Conservation (phyloP, 2,888 invertebrate species). For the Drosophila algonquin region DNA sequence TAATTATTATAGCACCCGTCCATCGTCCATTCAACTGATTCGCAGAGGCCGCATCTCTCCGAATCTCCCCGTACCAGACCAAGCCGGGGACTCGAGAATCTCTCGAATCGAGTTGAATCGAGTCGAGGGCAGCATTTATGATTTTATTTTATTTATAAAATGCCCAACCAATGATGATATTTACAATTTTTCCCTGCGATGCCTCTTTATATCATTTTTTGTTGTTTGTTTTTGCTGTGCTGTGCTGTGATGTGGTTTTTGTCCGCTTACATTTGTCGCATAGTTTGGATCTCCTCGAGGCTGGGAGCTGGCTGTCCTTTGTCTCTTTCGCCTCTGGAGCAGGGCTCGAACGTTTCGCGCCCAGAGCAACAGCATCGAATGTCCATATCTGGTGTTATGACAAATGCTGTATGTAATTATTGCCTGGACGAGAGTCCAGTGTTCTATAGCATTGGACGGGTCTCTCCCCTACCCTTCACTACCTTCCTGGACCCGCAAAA, state of each 20-base stretch:
- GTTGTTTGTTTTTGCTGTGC: not conserved
- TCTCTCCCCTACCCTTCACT: too few relatives aligned
- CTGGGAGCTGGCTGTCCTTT: slow-evolving; percentile 25
- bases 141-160: slow-evolving; percentile 80
- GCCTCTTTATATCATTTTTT: slow-evolving; percentile 37
- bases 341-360: slow-evolving; percentile 62
- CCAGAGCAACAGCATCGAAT: slow-evolving; percentile 52
- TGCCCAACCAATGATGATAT: slow-evolving; percentile 74
- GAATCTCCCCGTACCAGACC: not conserved
- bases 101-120: slow-evolving; percentile 4
- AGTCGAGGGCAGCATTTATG: slow-evolving; percentile 64
- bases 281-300: slow-evolving; percentile 52
- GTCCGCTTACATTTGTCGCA: slow-evolving; percentile 68
- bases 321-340: slow-evolving; percentile 10
- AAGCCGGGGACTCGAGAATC: too few relatives aligned
- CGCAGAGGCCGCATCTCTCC: not conserved
- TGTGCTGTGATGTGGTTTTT: slow-evolving; percentile 3
- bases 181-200: slow-evolving; percentile 64
- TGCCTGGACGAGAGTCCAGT: slow-evolving; percentile 34
- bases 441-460: too few relatives aligned
- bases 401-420: slow-evolving; percentile 80
- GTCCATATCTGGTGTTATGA: slow-evolving; percentile 80
- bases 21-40: slow-evolving; percentile 30
- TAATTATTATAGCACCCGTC: slow-evolving; percentile 72
- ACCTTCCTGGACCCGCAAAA: slow-evolving; percentile 50